phyloP scores from a whole-genome alignment of 2,888 invertebrate species.

The Dioctria linearis region DNA sequence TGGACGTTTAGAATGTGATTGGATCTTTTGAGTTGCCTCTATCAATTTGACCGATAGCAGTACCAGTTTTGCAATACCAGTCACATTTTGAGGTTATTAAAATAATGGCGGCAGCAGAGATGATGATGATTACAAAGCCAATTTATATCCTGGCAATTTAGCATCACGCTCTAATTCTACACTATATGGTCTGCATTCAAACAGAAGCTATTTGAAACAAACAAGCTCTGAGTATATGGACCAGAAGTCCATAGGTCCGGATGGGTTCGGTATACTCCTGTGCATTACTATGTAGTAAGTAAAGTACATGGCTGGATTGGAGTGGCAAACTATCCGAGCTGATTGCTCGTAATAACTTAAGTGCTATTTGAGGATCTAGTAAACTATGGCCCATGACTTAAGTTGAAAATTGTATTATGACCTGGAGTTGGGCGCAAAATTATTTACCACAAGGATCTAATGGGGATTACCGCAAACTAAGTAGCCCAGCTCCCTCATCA shows the following conservation, averaged over 20 bases:
- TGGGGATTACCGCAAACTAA: not conserved
- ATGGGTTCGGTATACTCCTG: not conserved
- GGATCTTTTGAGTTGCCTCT: not conserved
- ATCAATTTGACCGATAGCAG: conserved; percentile 2
- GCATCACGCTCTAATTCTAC: conserved; percentile 10
- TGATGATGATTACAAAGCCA: conserved; percentile 36
- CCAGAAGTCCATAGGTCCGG: not conserved
- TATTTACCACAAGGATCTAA: conserved; percentile 13
- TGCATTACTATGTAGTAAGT: not conserved
- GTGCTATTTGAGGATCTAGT: conserved; percentile 31
- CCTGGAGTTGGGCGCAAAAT: conserved; percentile 35
- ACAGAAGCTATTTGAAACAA: conserved; percentile 3
- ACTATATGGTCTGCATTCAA: not conserved
- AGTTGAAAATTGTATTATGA: conserved; percentile 17
- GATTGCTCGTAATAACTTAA: conserved; percentile 45
- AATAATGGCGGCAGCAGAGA: conserved; percentile 24
- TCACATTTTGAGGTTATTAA: conserved; percentile 13
- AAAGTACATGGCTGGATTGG: not conserved
- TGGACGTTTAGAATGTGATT: not conserved
- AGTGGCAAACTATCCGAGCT: conserved; percentile 19
- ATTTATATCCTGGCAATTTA: conserved; percentile 46
- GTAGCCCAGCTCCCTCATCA: not conserved
- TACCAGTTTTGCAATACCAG: conserved; percentile 10
- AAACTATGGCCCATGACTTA: conserved; percentile 10
- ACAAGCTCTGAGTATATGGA: not conserved